A percentile compares a stretch with the other conserved stretches of the same genome.
Conservation (phyloP, 2,888 invertebrate genomes). For the Marronus borbonicus region DNA sequence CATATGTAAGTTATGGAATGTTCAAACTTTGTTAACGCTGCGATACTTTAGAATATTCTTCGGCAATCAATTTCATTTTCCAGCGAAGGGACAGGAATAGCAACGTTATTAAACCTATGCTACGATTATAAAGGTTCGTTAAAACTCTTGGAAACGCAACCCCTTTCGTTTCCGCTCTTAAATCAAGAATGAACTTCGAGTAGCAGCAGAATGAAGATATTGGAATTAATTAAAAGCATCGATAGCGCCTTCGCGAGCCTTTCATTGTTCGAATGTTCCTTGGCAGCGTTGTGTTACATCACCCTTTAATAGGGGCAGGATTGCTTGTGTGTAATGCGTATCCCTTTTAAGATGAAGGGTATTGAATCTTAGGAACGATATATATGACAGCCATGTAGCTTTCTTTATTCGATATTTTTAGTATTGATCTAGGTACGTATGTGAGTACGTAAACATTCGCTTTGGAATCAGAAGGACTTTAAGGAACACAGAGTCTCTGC, state of each 20-base stretch:
- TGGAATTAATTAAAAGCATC: constrained; percentile 12
- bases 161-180: background rate
- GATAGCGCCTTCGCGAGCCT: background rate
- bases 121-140: background rate
- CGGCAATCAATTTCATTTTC: background rate
- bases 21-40: background rate
- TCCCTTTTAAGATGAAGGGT: background rate
- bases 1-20: background rate
- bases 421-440: background rate
- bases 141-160: background rate
- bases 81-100: background rate
- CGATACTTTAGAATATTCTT: background rate
- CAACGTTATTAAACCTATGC: background rate
- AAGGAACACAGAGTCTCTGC: background rate
- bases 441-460: background rate
- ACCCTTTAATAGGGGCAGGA: constrained; percentile 4
- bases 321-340: background rate
- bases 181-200: background rate
- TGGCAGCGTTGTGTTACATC: constrained; percentile 1
- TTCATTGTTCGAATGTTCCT: constrained; percentile 3
- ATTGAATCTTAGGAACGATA: background rate
- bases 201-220: constrained; percentile 1
- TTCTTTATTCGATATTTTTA: background rate
- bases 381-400: background rate
- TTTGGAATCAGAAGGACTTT: background rate